Base-by-base conservation (phyloP, 2,797 vertebrate species). In the Esox lucius region DNA sequence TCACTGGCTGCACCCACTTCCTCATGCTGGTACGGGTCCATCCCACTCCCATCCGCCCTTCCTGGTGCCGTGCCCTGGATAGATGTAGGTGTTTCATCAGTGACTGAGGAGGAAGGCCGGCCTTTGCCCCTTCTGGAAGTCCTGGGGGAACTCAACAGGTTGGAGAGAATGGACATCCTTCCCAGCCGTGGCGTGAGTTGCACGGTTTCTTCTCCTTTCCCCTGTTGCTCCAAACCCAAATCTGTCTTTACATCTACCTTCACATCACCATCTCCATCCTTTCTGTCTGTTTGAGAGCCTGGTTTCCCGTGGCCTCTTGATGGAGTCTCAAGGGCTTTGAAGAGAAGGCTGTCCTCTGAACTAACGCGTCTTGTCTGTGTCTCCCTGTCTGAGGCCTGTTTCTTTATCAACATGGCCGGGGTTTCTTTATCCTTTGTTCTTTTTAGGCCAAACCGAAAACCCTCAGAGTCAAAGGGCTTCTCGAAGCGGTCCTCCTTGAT, bases 401-500 rank as follows among this genome's bases (percentile, higher is more conserved):
- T 90, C 90, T 95, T 97, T 0, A 99, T 87, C 39, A 95, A 78
- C 82, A 94, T 91, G n/a, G 93, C 86, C 0, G 97, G 96, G 53
- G 53, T 59, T 59, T 9, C n/a, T 59, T 59, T 59, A 59, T 59
- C 53, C n/a, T 59, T 59, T 9, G n/a, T 11, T n/a, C n/a, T 59
- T 22, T 95, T 91, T 75, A 97, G 88, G 16, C 98, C 98, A 67
- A 98, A 93, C 49, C 94, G 93, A 78, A 99, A 99, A 33, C 94
- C 35, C 0, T 88, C 93, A 19, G 95, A 95, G 86, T 99, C 96
- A 75, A 98, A 95, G 0, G 94, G 91, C 87, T 93, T 98, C 89
- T 99, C 97, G 69, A 95, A 93, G 68, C 79, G 90, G 86, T 98
- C 96, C 87, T 99, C 97, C n/a, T 94, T 97, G 77, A 99, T 99